Percentiles rank a stretch among this genome's conserved stretches.
These are phyloP conservation scores for Trissolcus basalis DNA, from an alignment of 1,140 invertebrate genomes.

Conservation along the genomic window DNA sequence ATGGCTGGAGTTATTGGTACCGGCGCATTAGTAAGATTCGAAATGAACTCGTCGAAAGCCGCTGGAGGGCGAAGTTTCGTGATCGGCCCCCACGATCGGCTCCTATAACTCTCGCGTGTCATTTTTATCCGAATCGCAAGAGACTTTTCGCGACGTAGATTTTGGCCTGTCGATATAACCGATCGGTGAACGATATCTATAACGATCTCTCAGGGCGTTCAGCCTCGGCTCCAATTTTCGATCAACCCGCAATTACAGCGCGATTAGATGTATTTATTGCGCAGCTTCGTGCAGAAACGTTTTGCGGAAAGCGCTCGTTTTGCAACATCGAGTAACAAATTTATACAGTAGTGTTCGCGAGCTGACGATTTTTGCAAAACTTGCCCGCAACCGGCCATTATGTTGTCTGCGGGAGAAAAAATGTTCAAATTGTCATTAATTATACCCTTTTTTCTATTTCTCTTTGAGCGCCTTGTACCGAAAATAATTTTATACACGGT, in stretches of 20 bases:
- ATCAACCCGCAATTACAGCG: constrained; percentile 21
- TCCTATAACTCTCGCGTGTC: too few species aligned
- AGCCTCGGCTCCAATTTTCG: constrained; percentile 31
- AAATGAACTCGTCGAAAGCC: constrained; percentile 63
- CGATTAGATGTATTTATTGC: constrained; percentile 39
- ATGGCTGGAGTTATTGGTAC: constrained; percentile 21
- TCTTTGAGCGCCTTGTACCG: too few species aligned
- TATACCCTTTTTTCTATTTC: too few species aligned
- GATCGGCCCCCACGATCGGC: constrained; percentile 18
- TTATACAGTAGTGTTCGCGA: constrained; percentile 13
- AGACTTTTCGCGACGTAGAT: constrained; percentile 32
- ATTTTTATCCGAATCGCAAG: constrained; percentile 38
- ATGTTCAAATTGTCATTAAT: too few species aligned
- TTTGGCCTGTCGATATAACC: constrained; percentile 29
- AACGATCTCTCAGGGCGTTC: constrained; percentile 35
- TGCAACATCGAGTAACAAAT: constrained; percentile 13
- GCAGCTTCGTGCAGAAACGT: constrained; percentile 22
- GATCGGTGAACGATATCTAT: constrained; percentile 24
- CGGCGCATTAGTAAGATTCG: constrained; percentile 32
- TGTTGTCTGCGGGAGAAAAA: too few species aligned
- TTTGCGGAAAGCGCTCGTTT: constrained; percentile 22
- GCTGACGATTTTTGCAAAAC: too few species aligned
- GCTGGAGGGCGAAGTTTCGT: constrained; percentile 37
- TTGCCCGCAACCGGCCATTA: too few species aligned
- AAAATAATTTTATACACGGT: too few species aligned